A percentile compares a stretch with the other conserved stretches of the same genome.
Conservation (phyloP, 2,888 invertebrate species). For the Incurvaria masculella region DNA sequence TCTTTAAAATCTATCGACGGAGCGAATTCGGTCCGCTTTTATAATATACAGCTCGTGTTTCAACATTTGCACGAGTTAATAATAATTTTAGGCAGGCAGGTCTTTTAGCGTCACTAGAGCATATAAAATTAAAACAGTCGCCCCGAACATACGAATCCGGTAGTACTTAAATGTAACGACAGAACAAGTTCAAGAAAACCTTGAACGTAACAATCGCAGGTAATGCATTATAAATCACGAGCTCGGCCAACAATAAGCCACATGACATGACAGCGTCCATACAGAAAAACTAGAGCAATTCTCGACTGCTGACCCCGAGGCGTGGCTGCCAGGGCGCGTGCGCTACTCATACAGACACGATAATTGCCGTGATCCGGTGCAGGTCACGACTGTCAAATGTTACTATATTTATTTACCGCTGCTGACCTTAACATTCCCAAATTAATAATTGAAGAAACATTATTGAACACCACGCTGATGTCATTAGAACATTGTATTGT, state of each 20-base stretch:
- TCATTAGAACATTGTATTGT: too few species aligned
- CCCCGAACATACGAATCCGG: too few species aligned
- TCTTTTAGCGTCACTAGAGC: too few species aligned
- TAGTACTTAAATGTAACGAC: not conserved
- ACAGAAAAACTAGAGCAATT: constrained; percentile 36
- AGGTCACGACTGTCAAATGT: constrained; percentile 41
- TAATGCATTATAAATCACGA: constrained; percentile 41
- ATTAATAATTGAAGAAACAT: not conserved
- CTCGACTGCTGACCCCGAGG: constrained; percentile 22
- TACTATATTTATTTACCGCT: constrained; percentile 35
- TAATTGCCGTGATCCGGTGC: constrained; percentile 16
- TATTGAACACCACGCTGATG: not conserved
- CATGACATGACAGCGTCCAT: constrained; percentile 31
- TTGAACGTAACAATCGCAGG: constrained; percentile 33
- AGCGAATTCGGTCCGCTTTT: not conserved
- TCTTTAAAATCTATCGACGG: not conserved
- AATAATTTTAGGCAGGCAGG: not conserved
- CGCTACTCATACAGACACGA: constrained; percentile 29
- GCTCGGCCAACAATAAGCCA: constrained; percentile 37
- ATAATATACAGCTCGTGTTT: not conserved
- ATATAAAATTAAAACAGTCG: too few species aligned
- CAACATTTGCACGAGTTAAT: not conserved
- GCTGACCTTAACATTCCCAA: constrained; percentile 29
- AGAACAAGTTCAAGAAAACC: constrained; percentile 19
- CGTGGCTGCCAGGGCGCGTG: constrained; percentile 42